Evolutionary conservation across 2,888 invertebrate genomes (phyloP), one percentile per base, ranked within the genome.

Genomic region (Chymomyza caudatula): DNA sequence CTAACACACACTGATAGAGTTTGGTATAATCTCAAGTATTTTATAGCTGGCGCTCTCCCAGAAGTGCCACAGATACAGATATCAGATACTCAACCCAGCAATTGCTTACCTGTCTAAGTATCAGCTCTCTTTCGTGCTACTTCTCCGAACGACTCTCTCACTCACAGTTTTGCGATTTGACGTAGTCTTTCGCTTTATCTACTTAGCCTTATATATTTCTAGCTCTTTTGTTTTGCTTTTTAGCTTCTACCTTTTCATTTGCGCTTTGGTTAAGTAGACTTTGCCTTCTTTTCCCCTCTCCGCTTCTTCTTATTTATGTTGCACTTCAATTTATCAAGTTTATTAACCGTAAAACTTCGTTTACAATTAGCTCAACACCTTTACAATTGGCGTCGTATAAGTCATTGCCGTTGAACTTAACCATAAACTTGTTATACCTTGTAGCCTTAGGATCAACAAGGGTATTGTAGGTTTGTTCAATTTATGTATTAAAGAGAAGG

Each of bases 211-310:
- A 64, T 72, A 56, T 60, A 29, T 66, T 55, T 71, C 72, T 67
- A 69, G 66, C 76, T 66, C 60, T 69, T 83, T 84, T 81, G 84
- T 81, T 81, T 78, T 84, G 82, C 68, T 81, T 79, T 72, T 65
- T 23, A 62, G 68, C 67, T 82, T 82, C 80, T 70, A 63, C 49
- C 15, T 44, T 60, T 60, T 62, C 47, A 63, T 43, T 60, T 23
- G 55, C 25, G 60, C 53, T 37, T 43, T 63, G 49, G 61, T 61
- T 53, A 57, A 29, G 8, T 29, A 2, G 29, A 63, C 63, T 44
- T n/a, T 19, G 20, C 37, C 37, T 54, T 25, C 25, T 43, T 47
- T n/a, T 19, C 17, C 60, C 29, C 47, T 52, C 52, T 57, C 8
- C 4, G 3, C 60, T 43, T 60, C 63, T 58, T 52, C 66, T 63